A percentile compares a stretch with the other conserved stretches of the same genome.
phyloP scores from a whole-genome alignment of 1,140 invertebrate species.

The Drosophila ohnishii region DNA sequence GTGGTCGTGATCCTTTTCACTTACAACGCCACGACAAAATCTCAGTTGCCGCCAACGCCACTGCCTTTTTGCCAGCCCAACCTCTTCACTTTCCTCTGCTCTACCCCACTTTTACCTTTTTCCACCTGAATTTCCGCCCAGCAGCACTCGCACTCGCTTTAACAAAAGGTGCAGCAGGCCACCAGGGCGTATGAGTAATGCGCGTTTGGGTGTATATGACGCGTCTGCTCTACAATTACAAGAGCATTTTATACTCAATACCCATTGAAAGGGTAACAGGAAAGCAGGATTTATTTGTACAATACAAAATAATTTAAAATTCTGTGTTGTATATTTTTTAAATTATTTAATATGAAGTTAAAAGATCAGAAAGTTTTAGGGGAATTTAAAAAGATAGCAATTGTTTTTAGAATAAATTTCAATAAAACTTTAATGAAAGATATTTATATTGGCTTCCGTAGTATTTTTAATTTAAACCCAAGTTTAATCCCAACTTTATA shows the following conservation, averaged over 20 bases:
- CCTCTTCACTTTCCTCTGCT: not conserved
- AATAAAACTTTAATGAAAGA: not conserved
- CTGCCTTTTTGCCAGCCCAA: conserved; percentile 13
- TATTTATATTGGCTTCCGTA: rapidly evolving
- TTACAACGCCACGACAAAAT: conserved; percentile 53
- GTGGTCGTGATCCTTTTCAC: conserved; percentile 61
- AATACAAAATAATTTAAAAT: no score
- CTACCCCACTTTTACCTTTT: not conserved
- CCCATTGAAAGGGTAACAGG: conserved; percentile 2
- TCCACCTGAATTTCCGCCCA: conserved; percentile 10
- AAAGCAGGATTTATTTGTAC: not conserved
- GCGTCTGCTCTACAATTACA: conserved; percentile 39
- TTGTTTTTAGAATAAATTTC: not conserved
- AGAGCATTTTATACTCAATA: conserved; percentile 42
- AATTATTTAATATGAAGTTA: no score
- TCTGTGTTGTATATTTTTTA: no score
- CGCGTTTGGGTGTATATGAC: conserved; percentile 30
- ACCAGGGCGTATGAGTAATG: conserved; percentile 46
- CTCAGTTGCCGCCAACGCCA: conserved; percentile 32
- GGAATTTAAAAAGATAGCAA: no score
- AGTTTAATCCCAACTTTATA: not conserved
- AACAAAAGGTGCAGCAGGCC: conserved; percentile 39
- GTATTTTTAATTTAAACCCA: not conserved
- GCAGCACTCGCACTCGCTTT: conserved; percentile 4
- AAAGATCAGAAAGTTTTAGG: no score